Conservation (phyloP, 2,113 vertebrate species). For the Condylura cristata region DNA sequence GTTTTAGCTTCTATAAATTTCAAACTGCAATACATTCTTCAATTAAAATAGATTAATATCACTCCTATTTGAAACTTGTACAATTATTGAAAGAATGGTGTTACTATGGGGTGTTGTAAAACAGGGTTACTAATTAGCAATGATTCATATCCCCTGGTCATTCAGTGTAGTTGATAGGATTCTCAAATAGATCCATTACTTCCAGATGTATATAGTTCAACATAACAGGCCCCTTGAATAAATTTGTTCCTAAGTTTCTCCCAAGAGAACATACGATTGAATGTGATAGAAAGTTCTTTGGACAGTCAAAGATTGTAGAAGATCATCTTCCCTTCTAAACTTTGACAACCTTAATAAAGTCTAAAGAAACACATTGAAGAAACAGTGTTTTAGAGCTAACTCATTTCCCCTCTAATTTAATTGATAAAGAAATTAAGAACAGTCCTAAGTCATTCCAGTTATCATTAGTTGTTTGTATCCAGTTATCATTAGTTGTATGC, state of each 20-base stretch:
- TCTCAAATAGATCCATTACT: neutral
- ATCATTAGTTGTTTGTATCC: constrained; percentile 32
- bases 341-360: neutral
- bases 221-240: neutral
- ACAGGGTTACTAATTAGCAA: neutral
- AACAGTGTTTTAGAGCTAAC: constrained; percentile 8
- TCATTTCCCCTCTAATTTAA: neutral
- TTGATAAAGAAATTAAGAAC: constrained; percentile 39
- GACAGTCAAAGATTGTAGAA: constrained; percentile 3
- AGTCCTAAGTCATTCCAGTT: neutral
- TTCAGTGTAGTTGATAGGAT: neutral
- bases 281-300: neutral
- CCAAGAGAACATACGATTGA: neutral
- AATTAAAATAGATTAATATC: neutral
- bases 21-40: neutral
- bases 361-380: neutral
- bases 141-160: neutral
- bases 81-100: neutral
- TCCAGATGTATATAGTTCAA: neutral
- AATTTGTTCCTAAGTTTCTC: neutral
- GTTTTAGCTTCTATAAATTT: neutral
- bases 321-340: neutral
- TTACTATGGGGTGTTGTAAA: neutral
- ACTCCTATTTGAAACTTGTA: neutral
- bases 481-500: constrained; percentile 30